Conservation (phyloP, 2,888 invertebrate species). For the Baronia brevicornis region DNA sequence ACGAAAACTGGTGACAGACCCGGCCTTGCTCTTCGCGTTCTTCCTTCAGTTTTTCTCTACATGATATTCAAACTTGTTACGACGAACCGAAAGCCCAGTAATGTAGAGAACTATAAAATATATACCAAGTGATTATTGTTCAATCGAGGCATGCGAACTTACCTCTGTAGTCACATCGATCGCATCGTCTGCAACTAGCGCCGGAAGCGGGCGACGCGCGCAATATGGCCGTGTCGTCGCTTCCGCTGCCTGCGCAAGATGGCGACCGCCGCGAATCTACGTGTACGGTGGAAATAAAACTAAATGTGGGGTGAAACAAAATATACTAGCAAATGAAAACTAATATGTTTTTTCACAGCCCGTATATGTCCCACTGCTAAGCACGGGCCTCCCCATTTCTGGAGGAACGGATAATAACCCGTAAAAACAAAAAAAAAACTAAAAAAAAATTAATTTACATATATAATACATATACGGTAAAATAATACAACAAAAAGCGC, state of each 20-base stretch:
- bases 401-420: too few relatives aligned
- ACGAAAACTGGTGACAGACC: too few relatives aligned
- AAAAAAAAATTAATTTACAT: background rate
- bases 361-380: too few relatives aligned
- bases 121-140: too few relatives aligned
- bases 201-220: slow-evolving; percentile 36
- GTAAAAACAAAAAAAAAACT: background rate
- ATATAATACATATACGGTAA: background rate
- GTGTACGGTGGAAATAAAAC: slow-evolving; percentile 8
- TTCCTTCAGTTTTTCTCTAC: too few relatives aligned
- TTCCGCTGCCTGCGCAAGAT: slow-evolving; percentile 36
- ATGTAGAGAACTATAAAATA: too few relatives aligned
- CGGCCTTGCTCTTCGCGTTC: too few relatives aligned
- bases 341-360: too few relatives aligned
- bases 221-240: slow-evolving; percentile 46
- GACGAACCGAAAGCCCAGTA: too few relatives aligned
- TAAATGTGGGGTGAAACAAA: slow-evolving; percentile 6
- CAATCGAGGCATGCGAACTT: slow-evolving; percentile 26
- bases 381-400: too few relatives aligned
- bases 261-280: slow-evolving; percentile 31
- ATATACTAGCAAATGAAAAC: slow-evolving; percentile 10
- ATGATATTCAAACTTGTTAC: too few relatives aligned
- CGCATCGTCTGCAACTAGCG: slow-evolving; percentile 16
- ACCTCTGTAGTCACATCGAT: slow-evolving; percentile 33
- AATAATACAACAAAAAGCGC: slow-evolving; percentile 3